Percentiles rank a stretch among this genome's conserved stretches.
phyloP scores from a whole-genome alignment of 2,888 invertebrate species.

The Diplazon laetatorius region DNA sequence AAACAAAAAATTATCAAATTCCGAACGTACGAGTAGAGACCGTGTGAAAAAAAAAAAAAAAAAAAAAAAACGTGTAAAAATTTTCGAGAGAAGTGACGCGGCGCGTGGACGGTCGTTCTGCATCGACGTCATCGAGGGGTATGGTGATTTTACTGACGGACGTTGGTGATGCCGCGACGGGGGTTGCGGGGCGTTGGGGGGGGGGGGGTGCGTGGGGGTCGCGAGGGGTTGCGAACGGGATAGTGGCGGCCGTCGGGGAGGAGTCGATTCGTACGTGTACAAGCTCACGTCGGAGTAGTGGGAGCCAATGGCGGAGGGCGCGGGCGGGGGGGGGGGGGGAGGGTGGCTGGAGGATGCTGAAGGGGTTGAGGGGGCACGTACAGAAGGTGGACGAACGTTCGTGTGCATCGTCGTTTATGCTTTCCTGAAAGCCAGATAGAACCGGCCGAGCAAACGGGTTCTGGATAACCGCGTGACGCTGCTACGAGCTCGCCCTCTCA shows the following conservation, averaged over 20 bases:
- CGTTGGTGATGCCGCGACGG: conserved; percentile 47
- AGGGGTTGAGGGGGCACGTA: no score
- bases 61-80: neutral
- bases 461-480: conserved; percentile 43
- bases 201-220: conserved; percentile 27
- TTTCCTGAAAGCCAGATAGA: conserved; percentile 51
- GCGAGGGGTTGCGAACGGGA: conserved; percentile 39
- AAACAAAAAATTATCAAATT: no score
- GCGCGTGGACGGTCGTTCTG: conserved; percentile 53
- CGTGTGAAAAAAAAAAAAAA: conserved; percentile 29
- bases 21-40: conserved; percentile 14
- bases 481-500: conserved; percentile 20
- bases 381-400: conserved; percentile 47
- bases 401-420: conserved; percentile 72
- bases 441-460: conserved; percentile 50
- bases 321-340: conserved; percentile 54
- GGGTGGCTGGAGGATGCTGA: conserved; percentile 68
- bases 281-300: conserved; percentile 40
- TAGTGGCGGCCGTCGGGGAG: conserved; percentile 54
- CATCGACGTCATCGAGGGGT: conserved; percentile 67
- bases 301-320: no score
- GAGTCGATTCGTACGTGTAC: conserved; percentile 44
- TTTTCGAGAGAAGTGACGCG: conserved; percentile 53
- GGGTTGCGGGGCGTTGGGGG: conserved; percentile 34
- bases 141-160: conserved; percentile 66